Percentiles rank a stretch among this genome's conserved stretches.
Evolutionary conservation across 2,797 vertebrate species (phyloP).

Genomic region (Psittacula derbiana): DNA sequence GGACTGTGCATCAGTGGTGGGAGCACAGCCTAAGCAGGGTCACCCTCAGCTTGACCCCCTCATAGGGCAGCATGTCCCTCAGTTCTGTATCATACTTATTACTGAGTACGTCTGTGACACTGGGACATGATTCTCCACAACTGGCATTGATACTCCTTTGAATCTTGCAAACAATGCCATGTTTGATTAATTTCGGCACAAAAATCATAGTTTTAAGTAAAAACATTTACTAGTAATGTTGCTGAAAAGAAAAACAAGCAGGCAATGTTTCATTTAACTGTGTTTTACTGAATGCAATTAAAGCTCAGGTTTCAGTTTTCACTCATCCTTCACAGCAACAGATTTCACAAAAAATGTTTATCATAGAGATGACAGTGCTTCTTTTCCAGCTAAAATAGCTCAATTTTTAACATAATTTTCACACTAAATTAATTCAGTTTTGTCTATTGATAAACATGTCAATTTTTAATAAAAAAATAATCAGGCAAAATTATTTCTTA

Average conservation of each 20-base stretch:
- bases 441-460: background rate
- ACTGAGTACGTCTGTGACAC: rapidly evolving
- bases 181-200: background rate
- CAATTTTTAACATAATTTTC: background rate
- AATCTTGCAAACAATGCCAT: background rate
- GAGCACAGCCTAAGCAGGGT: rapidly evolving
- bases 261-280: background rate
- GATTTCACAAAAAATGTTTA: background rate
- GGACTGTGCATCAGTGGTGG: background rate
- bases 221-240: background rate
- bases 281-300: background rate
- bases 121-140: background rate
- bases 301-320: background rate
- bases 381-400: background rate
- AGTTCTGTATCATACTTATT: background rate
- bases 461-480: background rate
- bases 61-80: background rate
- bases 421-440: background rate
- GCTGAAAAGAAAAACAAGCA: background rate
- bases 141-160: background rate
- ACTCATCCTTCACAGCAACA: background rate
- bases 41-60: background rate
- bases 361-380: background rate
- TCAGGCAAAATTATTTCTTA: background rate
- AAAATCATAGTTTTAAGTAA: background rate